Evolutionary conservation across 64 coral and sea anemone species (phyloP).

Genomic region (Stichodactyla mertensii): DNA sequence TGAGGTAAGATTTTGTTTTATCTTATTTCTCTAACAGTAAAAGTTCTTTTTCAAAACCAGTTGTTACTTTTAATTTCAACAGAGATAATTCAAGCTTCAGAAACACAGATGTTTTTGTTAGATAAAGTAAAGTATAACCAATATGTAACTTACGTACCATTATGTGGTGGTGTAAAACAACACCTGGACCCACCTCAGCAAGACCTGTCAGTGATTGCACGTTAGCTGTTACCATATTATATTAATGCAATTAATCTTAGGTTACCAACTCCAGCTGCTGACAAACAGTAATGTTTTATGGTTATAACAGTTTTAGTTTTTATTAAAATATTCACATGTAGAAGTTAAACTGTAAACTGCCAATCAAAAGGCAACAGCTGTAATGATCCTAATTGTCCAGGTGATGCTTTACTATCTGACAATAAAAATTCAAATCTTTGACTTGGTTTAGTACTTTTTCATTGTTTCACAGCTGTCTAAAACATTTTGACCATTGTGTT

Average conservation of each 20-base stretch:
- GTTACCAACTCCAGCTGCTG: background rate
- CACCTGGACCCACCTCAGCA: background rate
- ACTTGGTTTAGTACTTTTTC: background rate
- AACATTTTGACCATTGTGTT: too few species aligned
- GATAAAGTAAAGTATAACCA: conserved; percentile 35
- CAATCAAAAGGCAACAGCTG: background rate
- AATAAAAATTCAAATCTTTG: background rate
- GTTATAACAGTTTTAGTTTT: background rate
- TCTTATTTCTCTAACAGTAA: too few species aligned
- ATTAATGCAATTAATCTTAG: background rate
- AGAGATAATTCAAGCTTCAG: conserved; percentile 99
- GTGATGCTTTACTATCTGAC: background rate
- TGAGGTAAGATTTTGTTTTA: conserved; percentile 3
- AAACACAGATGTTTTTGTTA: conserved; percentile 95
- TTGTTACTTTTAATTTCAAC: conserved; percentile 16
- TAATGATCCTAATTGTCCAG: background rate
- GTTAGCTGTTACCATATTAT: background rate
- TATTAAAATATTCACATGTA: background rate
- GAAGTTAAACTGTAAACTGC: too few species aligned
- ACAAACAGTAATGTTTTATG: background rate
- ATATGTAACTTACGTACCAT: background rate
- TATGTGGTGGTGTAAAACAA: background rate
- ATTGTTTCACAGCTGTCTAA: background rate
- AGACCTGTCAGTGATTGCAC: background rate
- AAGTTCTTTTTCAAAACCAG: background rate